Conservation (phyloP, 2,113 vertebrate species). For the Dicrurus megarhynchus region DNA sequence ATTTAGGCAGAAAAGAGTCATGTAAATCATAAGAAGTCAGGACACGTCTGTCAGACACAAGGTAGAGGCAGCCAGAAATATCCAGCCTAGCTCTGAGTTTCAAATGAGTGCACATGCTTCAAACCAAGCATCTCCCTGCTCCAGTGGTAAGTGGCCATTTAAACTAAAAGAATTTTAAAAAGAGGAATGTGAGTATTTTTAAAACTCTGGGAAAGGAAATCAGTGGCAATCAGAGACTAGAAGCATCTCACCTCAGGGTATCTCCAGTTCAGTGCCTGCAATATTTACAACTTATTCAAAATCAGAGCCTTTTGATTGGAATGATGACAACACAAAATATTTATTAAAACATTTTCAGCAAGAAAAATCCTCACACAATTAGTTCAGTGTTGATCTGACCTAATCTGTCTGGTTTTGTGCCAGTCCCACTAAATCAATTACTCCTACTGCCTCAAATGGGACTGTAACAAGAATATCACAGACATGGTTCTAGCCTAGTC, state of each 20-base stretch:
- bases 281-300: neutral
- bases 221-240: neutral
- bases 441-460: neutral
- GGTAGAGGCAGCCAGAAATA: neutral
- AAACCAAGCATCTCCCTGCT: neutral
- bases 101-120: neutral
- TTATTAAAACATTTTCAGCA: neutral
- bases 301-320: neutral
- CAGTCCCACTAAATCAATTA: neutral
- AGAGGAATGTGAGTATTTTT: neutral
- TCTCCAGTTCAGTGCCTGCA: neutral
- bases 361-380: neutral
- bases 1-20: neutral
- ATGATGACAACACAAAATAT: neutral
- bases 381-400: neutral
- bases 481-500: accelerated
- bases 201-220: neutral
- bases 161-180: neutral
- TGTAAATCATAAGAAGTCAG: neutral
- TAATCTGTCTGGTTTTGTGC: neutral
- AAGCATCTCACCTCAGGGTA: neutral
- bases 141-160: neutral
- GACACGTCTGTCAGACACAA: neutral
- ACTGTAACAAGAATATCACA: neutral
- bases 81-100: neutral